A percentile compares a stretch with the other conserved stretches of the same genome.
Evolutionary conservation across 2,888 invertebrate genomes (phyloP).

Genomic region (Scaptomyza flava): DNA sequence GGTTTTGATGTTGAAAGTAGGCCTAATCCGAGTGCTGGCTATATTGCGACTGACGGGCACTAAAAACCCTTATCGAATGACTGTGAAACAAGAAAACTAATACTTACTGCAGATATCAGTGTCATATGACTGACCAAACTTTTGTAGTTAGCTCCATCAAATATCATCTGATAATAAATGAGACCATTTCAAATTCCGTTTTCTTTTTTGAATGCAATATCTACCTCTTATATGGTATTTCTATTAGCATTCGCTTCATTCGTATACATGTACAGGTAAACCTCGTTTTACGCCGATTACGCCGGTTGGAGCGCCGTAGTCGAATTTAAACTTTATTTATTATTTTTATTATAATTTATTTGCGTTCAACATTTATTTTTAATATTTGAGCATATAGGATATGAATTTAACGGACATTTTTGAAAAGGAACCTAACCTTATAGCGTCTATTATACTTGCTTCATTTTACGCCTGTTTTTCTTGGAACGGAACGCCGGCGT

Average conservation of each 20-base stretch:
- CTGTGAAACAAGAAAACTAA: not conserved
- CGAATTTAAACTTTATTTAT: too few relatives aligned
- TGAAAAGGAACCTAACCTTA: too few relatives aligned
- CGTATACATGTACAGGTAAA: too few relatives aligned
- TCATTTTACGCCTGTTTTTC: too few relatives aligned
- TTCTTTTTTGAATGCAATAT: not conserved
- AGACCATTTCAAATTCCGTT: not conserved
- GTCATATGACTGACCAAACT: slow-evolving; percentile 11
- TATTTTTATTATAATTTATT: too few relatives aligned
- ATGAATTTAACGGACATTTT: too few relatives aligned
- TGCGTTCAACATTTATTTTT: too few relatives aligned
- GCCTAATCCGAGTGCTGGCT: slow-evolving; percentile 41
- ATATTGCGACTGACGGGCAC: slow-evolving; percentile 47
- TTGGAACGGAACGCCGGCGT: too few relatives aligned
- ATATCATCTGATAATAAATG: not conserved
- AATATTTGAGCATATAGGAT: too few relatives aligned
- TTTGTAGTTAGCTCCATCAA: not conserved
- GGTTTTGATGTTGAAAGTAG: not conserved
- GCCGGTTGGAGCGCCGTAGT: too few relatives aligned
- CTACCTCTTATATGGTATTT: not conserved
- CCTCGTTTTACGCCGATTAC: too few relatives aligned
- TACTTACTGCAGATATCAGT: slow-evolving; percentile 1
- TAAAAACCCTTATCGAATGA: not conserved
- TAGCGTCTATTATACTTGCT: too few relatives aligned
- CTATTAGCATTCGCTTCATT: not conserved